Evolutionary conservation across 2,797 vertebrate genomes (phyloP).

Genomic region (Squalus acanthias): DNA sequence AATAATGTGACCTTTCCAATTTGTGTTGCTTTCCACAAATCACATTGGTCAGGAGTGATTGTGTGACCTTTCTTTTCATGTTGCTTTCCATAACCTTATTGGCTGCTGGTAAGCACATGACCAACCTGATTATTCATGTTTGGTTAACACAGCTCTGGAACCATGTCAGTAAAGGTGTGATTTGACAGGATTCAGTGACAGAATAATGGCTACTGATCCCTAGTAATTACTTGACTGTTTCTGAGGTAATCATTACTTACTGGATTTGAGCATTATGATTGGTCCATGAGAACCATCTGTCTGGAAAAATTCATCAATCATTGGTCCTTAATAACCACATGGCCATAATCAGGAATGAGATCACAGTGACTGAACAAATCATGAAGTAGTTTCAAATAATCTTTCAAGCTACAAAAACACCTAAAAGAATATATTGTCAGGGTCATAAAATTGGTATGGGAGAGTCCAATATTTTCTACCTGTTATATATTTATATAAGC

Average conservation of each 20-base stretch:
- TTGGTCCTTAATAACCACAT: not conserved
- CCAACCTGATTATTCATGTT: not conserved
- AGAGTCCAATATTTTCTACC: not conserved
- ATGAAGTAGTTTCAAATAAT: not conserved
- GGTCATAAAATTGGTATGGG: not conserved
- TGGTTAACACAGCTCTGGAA: not conserved
- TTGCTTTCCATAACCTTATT: not conserved
- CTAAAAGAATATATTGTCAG: not conserved
- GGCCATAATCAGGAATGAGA: not conserved
- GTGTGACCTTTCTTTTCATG: not conserved
- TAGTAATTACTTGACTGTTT: not conserved
- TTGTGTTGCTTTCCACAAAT: not conserved
- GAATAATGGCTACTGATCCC: not conserved
- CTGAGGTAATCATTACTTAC: not conserved
- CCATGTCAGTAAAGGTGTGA: not conserved
- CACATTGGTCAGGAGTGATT: not conserved
- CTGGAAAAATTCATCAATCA: not conserved
- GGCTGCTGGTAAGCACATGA: not conserved
- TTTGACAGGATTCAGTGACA: not conserved
- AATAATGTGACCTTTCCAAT: not conserved
- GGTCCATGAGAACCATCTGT: not conserved
- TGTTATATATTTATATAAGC: not conserved
- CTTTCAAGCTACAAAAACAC: not conserved
- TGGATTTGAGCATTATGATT: not conserved
- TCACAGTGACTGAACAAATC: not conserved